phyloP scores from a whole-genome alignment of 2,888 invertebrate genomes.

The Tetragnatha montana region DNA sequence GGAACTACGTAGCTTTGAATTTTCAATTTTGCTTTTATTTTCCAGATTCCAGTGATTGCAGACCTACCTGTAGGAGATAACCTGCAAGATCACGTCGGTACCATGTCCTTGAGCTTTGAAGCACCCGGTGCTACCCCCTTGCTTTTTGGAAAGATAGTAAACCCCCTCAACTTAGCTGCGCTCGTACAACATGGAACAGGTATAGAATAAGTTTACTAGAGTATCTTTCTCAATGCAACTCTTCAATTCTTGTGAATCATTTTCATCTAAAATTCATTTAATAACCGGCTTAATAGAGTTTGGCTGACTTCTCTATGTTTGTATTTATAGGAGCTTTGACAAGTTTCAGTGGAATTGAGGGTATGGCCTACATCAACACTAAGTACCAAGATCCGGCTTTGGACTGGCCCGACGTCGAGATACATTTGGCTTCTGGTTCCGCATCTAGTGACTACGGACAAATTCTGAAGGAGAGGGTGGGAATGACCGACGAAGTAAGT shows the following conservation, averaged over 20 bases:
- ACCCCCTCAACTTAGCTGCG: constrained; percentile 22
- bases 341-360: constrained; percentile 62
- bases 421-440: constrained; percentile 65
- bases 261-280: neutral
- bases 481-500: constrained; percentile 52
- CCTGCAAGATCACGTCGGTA: constrained; percentile 71
- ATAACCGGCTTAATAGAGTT: neutral
- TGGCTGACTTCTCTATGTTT: neutral
- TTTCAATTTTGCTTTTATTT: neutral
- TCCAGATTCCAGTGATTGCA: constrained; percentile 71
- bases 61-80: constrained; percentile 74
- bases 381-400: constrained; percentile 36
- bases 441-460: constrained; percentile 58
- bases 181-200: constrained; percentile 49
- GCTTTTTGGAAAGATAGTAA: constrained; percentile 15
- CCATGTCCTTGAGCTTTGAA: constrained; percentile 58
- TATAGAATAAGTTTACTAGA: neutral
- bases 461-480: constrained; percentile 38
- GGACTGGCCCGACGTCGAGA: constrained; percentile 67
- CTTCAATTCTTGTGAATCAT: neutral
- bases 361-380: constrained; percentile 63
- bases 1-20: too few species aligned
- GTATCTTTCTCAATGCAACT: neutral
- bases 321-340: constrained; percentile 54
- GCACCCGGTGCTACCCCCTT: constrained; percentile 36